phyloP scores from a whole-genome alignment of 64 coral and sea anemone genomes.

The Montipora cactus region DNA sequence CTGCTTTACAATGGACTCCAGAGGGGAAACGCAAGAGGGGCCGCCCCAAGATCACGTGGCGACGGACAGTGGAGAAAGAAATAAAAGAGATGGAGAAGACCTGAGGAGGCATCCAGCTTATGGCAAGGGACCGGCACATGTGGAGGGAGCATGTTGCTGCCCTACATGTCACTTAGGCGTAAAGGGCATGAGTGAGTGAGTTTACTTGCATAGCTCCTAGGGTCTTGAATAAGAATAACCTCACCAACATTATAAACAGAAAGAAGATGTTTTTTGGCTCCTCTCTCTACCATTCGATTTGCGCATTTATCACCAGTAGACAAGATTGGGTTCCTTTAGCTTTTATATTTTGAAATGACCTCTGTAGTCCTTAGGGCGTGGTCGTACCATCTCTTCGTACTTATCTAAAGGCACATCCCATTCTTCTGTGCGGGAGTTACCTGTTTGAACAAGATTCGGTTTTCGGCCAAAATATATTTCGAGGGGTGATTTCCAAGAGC shows the following conservation, averaged over 20 bases:
- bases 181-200: no score
- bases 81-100: no score
- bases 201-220: slow-evolving; percentile 1
- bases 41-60: no score
- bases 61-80: no score
- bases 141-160: no score
- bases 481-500: slow-evolving; percentile 12
- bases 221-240: slow-evolving; percentile 40
- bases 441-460: not conserved
- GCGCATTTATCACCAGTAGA: not conserved
- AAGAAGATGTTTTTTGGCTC: not conserved
- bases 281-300: not conserved
- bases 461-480: slow-evolving; percentile 49
- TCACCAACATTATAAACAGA: slow-evolving; percentile 19
- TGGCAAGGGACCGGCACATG: no score
- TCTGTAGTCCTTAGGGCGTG: not conserved
- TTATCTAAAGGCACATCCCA: not conserved
- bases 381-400: not conserved
- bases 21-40: no score
- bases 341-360: not conserved
- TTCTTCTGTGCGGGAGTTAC: not conserved
- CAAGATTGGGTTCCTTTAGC: not conserved
- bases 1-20: no score
- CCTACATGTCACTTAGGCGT: no score
- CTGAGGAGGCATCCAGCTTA: no score